Evolutionary conservation across 2,113 vertebrate species (phyloP).

Genomic region (Hypocryptadius cinnamomeus): DNA sequence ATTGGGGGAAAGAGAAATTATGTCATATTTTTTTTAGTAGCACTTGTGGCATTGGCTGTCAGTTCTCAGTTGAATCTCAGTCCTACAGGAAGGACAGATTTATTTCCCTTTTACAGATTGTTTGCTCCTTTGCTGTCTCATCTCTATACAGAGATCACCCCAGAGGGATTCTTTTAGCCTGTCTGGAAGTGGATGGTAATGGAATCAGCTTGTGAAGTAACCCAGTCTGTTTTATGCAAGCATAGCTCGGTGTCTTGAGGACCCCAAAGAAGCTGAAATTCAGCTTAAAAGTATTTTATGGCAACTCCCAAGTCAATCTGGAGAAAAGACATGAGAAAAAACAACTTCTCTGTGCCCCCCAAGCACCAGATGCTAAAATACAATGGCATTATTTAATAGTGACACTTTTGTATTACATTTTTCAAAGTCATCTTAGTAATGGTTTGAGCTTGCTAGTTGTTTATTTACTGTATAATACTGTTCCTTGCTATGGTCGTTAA

Average conservation of each 20-base stretch:
- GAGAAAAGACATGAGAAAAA: neutral
- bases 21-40: neutral
- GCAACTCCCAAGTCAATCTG: neutral
- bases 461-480: neutral
- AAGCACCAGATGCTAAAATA: neutral
- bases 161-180: slow-evolving; percentile 23
- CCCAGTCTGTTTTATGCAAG: neutral
- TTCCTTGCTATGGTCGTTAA: slow-evolving; percentile 46
- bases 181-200: slow-evolving; percentile 8
- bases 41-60: neutral
- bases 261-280: slow-evolving; percentile 14
- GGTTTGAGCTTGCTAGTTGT: slow-evolving; percentile 28
- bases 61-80: neutral
- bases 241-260: neutral
- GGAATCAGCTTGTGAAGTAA: slow-evolving; percentile 17
- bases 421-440: slow-evolving; percentile 6
- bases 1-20: neutral
- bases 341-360: neutral
- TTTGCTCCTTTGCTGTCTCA: slow-evolving; percentile 2
- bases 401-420: slow-evolving; percentile 22
- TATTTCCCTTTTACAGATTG: slow-evolving; percentile 17
- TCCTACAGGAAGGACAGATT: slow-evolving; percentile 3
- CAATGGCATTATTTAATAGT: neutral
- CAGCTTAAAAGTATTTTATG: neutral
- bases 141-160: neutral